Base-by-base conservation (phyloP, 2,113 vertebrate species). In the Lipophrys pholis region DNA sequence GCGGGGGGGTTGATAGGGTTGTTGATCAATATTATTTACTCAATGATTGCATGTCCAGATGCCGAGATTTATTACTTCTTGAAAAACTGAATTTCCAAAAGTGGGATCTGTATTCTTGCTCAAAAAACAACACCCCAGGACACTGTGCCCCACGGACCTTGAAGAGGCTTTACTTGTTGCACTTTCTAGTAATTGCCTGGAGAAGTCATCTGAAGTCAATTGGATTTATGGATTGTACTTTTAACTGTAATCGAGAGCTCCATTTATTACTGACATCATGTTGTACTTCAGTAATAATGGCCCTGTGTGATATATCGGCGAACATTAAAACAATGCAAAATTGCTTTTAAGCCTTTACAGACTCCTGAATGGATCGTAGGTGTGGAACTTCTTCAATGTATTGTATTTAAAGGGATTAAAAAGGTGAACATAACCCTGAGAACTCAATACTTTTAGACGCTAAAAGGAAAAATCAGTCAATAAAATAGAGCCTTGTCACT, bases 11-110 rank as follows among this genome's bases (percentile, higher is more conserved):
- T 83, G 71, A 83, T 73, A 54, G 46, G 42, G 55, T 62, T 73
- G 36, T 73, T 78, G 38, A 81, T 81, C 76, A 56, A 53, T 75
- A 53, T 6, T 40, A 82, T 53, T 63, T 69, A 77, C 8, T 65
- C 15, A 1, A 8, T 4, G 15, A 72, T 69, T 59, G 62, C 69
- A 67, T 35, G 21, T 40, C 39, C 41, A 72, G 50, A 38, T 80
- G 35, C 66, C 41, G 3, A 77, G 40, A 67, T 61, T 39, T 58
- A 10, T 72, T 35, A 11, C 38, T 69, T 74, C 35, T 61, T 16
- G n/a, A 35, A 41, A 69, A 60, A 43, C 16, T 40, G 21, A 10
- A 55, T 56, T 61, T 68, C 48, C 30, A 35, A n/a, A 69, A n/a
- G 49, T 59, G 66, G 14, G n/a, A 64, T 38, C 35, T 67, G 5